Evolutionary conservation across 1,140 invertebrate species (phyloP).

Genomic region (Diabrotica virgifera): DNA sequence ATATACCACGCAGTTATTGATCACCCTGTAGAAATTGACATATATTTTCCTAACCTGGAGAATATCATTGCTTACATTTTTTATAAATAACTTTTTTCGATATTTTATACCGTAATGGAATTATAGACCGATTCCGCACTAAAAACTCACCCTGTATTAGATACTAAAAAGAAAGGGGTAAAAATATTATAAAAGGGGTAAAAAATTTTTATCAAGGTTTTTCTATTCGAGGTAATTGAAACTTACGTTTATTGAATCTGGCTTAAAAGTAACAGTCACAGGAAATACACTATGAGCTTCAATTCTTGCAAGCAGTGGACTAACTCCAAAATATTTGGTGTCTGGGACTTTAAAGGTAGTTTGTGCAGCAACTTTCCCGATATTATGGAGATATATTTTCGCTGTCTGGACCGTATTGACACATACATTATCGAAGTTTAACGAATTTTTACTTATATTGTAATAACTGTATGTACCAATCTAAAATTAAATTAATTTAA

Average conservation of each 20-base stretch:
- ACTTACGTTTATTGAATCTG: conserved; percentile 36
- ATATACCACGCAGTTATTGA: too few relatives aligned
- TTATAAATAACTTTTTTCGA: too few relatives aligned
- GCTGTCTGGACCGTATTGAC: conserved; percentile 29
- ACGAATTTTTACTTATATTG: conserved; percentile 22
- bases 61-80: too few relatives aligned
- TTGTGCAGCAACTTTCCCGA: conserved; percentile 29
- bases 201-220: too few relatives aligned
- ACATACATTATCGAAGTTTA: conserved; percentile 34
- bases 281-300: conserved; percentile 27
- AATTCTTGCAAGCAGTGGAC: conserved; percentile 26
- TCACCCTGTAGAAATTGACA: too few relatives aligned
- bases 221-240: not conserved
- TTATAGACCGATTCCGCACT: too few relatives aligned
- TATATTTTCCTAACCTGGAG: too few relatives aligned
- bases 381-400: conserved; percentile 35
- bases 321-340: conserved; percentile 28
- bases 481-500: conserved; percentile 17
- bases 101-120: too few relatives aligned
- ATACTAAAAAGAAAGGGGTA: too few relatives aligned
- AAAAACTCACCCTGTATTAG: too few relatives aligned
- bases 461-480: conserved; percentile 25
- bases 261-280: conserved; percentile 35
- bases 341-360: conserved; percentile 23
- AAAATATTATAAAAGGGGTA: too few relatives aligned